phyloP scores from a whole-genome alignment of 2,113 vertebrate genomes.

The Argyrosomus japonicus region DNA sequence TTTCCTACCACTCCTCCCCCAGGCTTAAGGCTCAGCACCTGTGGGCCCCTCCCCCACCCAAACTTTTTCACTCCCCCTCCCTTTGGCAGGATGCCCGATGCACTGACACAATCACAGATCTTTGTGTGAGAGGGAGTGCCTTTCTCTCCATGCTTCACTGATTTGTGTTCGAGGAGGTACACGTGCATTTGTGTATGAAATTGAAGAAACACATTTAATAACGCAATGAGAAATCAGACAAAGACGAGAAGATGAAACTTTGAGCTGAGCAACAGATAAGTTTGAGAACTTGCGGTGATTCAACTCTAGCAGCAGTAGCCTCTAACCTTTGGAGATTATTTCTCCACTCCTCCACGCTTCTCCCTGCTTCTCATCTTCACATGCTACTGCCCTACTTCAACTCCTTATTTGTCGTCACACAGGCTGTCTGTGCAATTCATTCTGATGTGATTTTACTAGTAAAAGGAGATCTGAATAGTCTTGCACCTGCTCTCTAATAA shows the following conservation, averaged over 20 bases:
- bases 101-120: constrained; percentile 67
- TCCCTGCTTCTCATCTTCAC: constrained; percentile 31
- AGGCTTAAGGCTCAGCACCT: constrained; percentile 76
- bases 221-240: not conserved
- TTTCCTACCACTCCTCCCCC: constrained; percentile 57
- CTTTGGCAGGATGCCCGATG: constrained; percentile 63
- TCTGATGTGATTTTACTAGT: constrained; percentile 67
- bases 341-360: constrained; percentile 20
- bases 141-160: constrained; percentile 35
- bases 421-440: constrained; percentile 42
- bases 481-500: constrained; percentile 83
- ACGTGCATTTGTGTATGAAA: constrained; percentile 39
- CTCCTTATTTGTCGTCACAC: constrained; percentile 50
- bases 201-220: constrained; percentile 7
- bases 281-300: constrained; percentile 45
- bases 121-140: constrained; percentile 69
- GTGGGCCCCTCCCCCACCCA: constrained; percentile 64
- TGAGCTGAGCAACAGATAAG: constrained; percentile 13
- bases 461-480: constrained; percentile 72
- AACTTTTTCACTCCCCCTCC: constrained; percentile 59
- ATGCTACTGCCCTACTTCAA: constrained; percentile 58
- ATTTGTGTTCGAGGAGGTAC: constrained; percentile 39
- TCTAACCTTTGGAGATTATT: constrained; percentile 26
- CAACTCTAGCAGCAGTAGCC: constrained; percentile 47
- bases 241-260: constrained; percentile 39